phyloP scores from a whole-genome alignment of 2,797 vertebrate genomes.

The Lindbergichthys nudifrons region DNA sequence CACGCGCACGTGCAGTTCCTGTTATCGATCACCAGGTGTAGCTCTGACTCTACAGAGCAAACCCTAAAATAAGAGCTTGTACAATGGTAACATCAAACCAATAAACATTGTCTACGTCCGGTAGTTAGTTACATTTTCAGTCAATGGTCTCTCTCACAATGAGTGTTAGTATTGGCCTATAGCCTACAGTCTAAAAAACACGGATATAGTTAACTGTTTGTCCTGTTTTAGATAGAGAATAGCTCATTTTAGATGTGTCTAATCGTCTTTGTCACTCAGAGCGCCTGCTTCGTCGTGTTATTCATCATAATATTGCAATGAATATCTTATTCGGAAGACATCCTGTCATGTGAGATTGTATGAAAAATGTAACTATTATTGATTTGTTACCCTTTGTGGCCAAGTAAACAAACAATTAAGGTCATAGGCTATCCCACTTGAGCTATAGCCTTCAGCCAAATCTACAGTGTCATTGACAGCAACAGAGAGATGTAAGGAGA shows the following conservation, averaged over 20 bases:
- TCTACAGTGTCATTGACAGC: neutral
- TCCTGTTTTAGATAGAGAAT: neutral
- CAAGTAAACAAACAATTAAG: neutral
- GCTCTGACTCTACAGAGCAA: conserved; percentile 1
- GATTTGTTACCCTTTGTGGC: neutral
- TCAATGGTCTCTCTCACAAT: neutral
- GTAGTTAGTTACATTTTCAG: neutral
- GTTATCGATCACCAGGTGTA: conserved; percentile 45
- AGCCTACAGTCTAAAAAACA: neutral
- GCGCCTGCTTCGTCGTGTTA: no score
- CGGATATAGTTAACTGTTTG: neutral
- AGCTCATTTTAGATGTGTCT: neutral
- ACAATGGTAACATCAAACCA: neutral
- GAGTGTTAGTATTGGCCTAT: neutral
- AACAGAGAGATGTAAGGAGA: conserved; percentile 10
- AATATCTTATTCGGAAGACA: neutral
- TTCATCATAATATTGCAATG: neutral
- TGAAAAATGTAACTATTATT: neutral
- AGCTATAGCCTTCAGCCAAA: no score
- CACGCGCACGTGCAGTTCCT: neutral
- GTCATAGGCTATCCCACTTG: neutral
- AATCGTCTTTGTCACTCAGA: neutral
- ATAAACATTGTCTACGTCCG: neutral
- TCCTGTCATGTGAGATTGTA: neutral
- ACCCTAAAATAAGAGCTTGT: neutral